These are phyloP conservation scores for Ypsolopha sequella DNA, from an alignment of 2,888 invertebrate genomes.

Conservation along the genomic window DNA sequence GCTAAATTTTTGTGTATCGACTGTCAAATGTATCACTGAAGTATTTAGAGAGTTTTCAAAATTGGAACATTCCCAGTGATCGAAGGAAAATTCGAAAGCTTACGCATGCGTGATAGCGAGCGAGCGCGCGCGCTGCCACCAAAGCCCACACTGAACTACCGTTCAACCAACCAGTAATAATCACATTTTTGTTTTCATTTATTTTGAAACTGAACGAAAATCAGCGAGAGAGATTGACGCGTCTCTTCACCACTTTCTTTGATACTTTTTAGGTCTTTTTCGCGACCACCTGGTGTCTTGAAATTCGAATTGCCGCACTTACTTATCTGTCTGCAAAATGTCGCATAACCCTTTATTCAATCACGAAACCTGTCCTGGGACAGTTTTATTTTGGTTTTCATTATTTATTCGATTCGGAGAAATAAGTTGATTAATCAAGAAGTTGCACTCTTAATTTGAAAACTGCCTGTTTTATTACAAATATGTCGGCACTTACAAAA, in stretches of 20 bases:
- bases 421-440: too few relatives aligned
- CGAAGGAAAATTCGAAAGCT: slow-evolving; percentile 27
- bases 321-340: background rate
- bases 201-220: slow-evolving; percentile 53
- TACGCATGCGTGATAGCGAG: slow-evolving; percentile 21
- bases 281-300: slow-evolving; percentile 32
- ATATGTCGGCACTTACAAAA: too few relatives aligned
- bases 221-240: slow-evolving; percentile 41
- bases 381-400: background rate
- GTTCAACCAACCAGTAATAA: slow-evolving; percentile 39
- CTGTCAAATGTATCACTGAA: background rate
- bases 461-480: too few relatives aligned
- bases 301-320: slow-evolving; percentile 26
- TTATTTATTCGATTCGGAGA: too few relatives aligned
- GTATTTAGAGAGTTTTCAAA: background rate
- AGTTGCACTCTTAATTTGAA: too few relatives aligned
- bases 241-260: slow-evolving; percentile 38
- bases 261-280: slow-evolving; percentile 20
- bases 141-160: slow-evolving; percentile 55
- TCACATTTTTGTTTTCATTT: slow-evolving; percentile 43
- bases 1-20: background rate
- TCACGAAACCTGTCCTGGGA: background rate
- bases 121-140: slow-evolving; percentile 55
- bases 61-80: slow-evolving; percentile 7
- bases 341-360: background rate